phyloP scores from a whole-genome alignment of 2,888 invertebrate species.

The Andrena bicolor region DNA sequence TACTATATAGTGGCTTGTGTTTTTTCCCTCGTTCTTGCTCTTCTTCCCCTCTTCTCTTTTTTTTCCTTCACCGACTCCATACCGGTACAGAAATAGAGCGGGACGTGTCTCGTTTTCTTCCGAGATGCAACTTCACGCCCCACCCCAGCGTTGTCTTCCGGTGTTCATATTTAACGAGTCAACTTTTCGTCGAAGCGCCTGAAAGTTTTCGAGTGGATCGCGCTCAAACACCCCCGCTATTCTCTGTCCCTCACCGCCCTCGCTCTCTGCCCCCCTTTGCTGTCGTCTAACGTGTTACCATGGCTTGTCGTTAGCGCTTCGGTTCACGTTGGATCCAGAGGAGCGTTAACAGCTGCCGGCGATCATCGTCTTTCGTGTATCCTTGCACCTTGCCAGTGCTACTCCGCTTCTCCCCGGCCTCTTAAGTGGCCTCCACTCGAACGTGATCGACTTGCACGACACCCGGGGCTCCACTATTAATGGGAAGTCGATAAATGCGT shows the following conservation, averaged over 20 bases:
- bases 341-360: constrained; percentile 68
- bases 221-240: constrained; percentile 20
- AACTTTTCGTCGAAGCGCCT: constrained; percentile 63
- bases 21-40: neutral
- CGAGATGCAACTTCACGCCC: constrained; percentile 2
- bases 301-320: constrained; percentile 60
- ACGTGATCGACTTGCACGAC: constrained; percentile 21
- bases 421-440: constrained; percentile 60
- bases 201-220: constrained; percentile 61
- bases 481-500: constrained; percentile 49
- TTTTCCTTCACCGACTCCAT: too few relatives aligned
- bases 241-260: neutral
- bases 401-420: constrained; percentile 44
- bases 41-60: neutral
- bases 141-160: constrained; percentile 42
- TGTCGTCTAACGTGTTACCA: constrained; percentile 38
- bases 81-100: constrained; percentile 27
- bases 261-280: neutral
- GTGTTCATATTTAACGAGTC: constrained; percentile 60
- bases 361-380: constrained; percentile 66
- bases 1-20: constrained; percentile 19
- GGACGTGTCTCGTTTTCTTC: constrained; percentile 22
- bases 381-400: constrained; percentile 61
- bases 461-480: constrained; percentile 33
- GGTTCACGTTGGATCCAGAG: constrained; percentile 53